Evolutionary conservation across 2,888 invertebrate genomes (phyloP).

Genomic region (Electrophaes corylata): DNA sequence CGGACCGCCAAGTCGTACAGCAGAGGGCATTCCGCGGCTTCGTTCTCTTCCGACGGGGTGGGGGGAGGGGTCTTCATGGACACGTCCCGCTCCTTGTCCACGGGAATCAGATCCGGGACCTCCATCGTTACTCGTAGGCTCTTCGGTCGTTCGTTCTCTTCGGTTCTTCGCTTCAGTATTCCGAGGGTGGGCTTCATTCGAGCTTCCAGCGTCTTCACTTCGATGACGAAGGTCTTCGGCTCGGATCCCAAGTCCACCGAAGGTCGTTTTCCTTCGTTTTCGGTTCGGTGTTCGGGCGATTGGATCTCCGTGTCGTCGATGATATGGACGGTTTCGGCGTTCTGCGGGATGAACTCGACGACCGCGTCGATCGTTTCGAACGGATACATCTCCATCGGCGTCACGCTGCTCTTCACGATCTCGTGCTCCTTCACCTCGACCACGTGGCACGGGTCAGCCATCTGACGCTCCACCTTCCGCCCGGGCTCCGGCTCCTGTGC

Average conservation of each 20-base stretch:
- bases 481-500: constrained; percentile 36
- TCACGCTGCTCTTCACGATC: constrained; percentile 86
- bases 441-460: constrained; percentile 75
- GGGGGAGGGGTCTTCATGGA: constrained; percentile 6
- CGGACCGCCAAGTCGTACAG: constrained; percentile 45
- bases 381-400: constrained; percentile 56
- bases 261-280: constrained; percentile 39
- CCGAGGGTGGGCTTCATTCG: constrained; percentile 71
- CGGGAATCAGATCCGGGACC: constrained; percentile 16
- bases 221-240: constrained; percentile 71
- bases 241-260: constrained; percentile 60
- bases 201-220: constrained; percentile 67
- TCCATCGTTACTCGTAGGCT: constrained; percentile 1
- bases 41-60: not conserved
- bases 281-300: constrained; percentile 35
- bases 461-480: constrained; percentile 14
- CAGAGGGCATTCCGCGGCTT: constrained; percentile 45
- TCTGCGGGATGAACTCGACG: constrained; percentile 80
- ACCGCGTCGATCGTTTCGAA: constrained; percentile 80
- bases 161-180: constrained; percentile 55
- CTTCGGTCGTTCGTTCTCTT: constrained; percentile 43
- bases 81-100: constrained; percentile 1
- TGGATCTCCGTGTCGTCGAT: constrained; percentile 81
- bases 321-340: constrained; percentile 82
- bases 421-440: constrained; percentile 89